Conservation (phyloP, 2,888 invertebrate species). For the Drosophila koepferae region DNA sequence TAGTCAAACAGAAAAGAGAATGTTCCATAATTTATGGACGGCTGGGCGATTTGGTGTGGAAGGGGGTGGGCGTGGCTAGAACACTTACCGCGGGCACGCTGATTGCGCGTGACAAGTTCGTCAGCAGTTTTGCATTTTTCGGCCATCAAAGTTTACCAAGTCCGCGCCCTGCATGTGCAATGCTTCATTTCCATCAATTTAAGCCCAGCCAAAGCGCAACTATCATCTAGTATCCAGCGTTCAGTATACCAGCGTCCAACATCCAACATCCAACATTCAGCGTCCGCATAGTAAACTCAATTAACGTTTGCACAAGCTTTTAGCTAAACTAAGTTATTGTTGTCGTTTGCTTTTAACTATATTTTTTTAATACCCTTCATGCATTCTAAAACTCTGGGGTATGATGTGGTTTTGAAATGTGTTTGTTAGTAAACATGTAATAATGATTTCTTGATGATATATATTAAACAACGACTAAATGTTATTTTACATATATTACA, state of each 20-base stretch:
- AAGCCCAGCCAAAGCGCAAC: slow-evolving; percentile 24
- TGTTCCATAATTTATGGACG: slow-evolving; percentile 44
- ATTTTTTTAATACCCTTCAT: slow-evolving; percentile 12
- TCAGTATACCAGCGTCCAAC: slow-evolving; percentile 17
- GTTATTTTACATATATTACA: not conserved
- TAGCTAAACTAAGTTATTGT: slow-evolving; percentile 72
- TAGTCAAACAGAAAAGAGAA: slow-evolving; percentile 7
- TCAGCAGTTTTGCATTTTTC: slow-evolving; percentile 69
- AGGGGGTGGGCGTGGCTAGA: slow-evolving; percentile 44
- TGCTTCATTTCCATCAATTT: slow-evolving; percentile 52
- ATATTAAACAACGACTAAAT: not conserved
- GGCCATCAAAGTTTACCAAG: slow-evolving; percentile 30
- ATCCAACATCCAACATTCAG: slow-evolving; percentile 21
- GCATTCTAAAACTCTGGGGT: not conserved
- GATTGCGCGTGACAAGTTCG: slow-evolving; percentile 73
- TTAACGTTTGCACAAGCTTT: slow-evolving; percentile 70
- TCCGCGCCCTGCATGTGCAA: slow-evolving; percentile 24
- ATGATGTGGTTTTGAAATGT: not conserved
- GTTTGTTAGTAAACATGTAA: no score
- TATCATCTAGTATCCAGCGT: slow-evolving; percentile 14
- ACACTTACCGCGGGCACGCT: slow-evolving; percentile 59
- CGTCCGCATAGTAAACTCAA: slow-evolving; percentile 64
- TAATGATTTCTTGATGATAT: no score
- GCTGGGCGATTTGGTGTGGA: not conserved
- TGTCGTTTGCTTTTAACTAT: slow-evolving; percentile 30